A percentile compares a stretch with the other conserved stretches of the same genome.
phyloP scores from a whole-genome alignment of 2,797 vertebrate species.

The Helarctos malayanus region DNA sequence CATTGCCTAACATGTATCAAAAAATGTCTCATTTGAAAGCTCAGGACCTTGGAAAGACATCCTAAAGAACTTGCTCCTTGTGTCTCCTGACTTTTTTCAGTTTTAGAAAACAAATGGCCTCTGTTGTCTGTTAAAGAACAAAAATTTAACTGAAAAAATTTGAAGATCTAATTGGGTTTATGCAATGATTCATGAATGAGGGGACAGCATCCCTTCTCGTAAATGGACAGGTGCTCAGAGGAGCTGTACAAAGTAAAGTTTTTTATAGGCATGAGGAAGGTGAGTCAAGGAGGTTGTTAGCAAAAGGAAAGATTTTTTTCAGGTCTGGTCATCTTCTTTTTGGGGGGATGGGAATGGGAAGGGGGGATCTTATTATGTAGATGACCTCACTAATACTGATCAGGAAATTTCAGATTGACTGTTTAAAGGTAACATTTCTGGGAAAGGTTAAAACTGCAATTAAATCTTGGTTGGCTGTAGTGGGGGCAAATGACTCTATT shows the following conservation, averaged over 20 bases:
- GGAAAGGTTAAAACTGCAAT: not conserved
- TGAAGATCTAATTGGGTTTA: not conserved
- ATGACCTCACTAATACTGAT: not conserved
- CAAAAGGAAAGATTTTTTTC: not conserved
- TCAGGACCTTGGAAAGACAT: not conserved
- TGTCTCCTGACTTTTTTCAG: not conserved
- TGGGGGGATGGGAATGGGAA: not conserved
- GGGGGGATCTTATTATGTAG: not conserved
- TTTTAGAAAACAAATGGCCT: conserved; percentile 47
- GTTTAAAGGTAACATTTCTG: not conserved
- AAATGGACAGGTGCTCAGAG: not conserved
- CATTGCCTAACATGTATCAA: not conserved
- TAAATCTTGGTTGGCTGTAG: not conserved
- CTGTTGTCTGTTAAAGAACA: not conserved
- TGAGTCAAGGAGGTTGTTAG: not conserved
- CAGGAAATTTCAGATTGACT: not conserved
- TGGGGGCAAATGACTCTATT: not conserved
- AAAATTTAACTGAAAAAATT: not conserved
- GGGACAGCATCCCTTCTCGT: not conserved
- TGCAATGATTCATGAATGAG: not conserved
- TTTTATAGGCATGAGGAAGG: not conserved
- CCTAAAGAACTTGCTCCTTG: conserved; percentile 10
- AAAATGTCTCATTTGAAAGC: conserved; percentile 38
- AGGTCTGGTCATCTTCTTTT: not conserved
- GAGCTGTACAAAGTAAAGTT: not conserved